These are phyloP conservation scores for Lithobius niger DNA, from an alignment of 1,140 invertebrate species.

Conservation along the genomic window DNA sequence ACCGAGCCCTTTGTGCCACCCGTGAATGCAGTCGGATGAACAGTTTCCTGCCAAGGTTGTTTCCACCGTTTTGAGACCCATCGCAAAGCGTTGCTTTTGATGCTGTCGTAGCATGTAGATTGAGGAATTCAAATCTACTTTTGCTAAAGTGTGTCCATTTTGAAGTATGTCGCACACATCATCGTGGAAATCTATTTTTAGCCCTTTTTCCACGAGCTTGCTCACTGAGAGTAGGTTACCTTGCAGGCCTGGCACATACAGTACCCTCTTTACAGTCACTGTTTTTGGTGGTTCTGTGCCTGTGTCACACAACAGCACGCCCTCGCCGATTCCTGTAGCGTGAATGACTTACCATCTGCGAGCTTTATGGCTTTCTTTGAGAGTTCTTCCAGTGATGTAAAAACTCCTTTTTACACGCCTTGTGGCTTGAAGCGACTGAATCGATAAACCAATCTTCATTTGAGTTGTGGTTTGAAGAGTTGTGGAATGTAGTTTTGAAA, in stretches of 20 bases:
- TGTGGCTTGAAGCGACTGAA: not conserved
- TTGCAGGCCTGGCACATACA: not conserved
- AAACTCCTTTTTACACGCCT: not conserved
- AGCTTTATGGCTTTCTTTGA: too few species aligned
- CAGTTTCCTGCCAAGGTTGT: too few species aligned
- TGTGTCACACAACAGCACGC: not conserved
- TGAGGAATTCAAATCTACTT: not conserved
- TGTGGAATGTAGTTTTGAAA: too few species aligned
- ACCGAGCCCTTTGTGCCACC: not conserved
- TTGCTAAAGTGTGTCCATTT: not conserved
- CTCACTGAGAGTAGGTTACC: not conserved
- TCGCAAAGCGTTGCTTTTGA: too few species aligned
- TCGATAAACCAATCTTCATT: too few species aligned
- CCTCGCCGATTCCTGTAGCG: too few species aligned
- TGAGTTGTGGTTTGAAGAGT: too few species aligned
- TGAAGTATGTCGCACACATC: not conserved
- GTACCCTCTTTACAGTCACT: not conserved
- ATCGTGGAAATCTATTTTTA: not conserved
- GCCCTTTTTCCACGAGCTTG: not conserved
- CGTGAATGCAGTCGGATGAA: not conserved
- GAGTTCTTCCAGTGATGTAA: not conserved
- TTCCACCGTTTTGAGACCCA: not conserved
- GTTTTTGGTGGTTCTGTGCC: not conserved
- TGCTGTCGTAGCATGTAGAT: not conserved
- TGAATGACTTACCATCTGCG: too few species aligned